Percentiles rank a stretch among this genome's conserved stretches.
Evolutionary conservation across 2,797 vertebrate genomes (phyloP).

Genomic region (Pangasius sanitwongsei): DNA sequence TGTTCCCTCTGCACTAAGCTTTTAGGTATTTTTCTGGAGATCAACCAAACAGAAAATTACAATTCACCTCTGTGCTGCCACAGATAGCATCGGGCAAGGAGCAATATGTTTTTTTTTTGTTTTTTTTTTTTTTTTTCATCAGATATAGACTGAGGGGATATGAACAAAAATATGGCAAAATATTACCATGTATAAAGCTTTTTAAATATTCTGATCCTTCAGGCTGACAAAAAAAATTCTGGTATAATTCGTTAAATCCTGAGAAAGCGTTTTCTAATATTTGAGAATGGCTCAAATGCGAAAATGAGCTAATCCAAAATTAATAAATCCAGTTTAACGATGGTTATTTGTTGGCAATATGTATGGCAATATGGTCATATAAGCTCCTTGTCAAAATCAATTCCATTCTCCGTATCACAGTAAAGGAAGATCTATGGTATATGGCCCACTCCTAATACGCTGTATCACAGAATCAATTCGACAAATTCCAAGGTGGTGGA

Average conservation of each 20-base stretch:
- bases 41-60: constrained; percentile 38
- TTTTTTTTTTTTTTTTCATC: not conserved
- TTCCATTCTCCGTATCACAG: constrained; percentile 6
- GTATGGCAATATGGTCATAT: constrained; percentile 5
- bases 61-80: constrained; percentile 21
- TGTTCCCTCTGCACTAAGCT: constrained; percentile 12
- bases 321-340: not conserved
- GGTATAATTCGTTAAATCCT: not conserved
- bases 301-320: not conserved
- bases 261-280: not conserved
- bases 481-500: constrained; percentile 5
- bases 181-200: not conserved
- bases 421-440: constrained; percentile 26
- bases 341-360: not conserved
- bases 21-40: constrained; percentile 39
- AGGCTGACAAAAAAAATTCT: not conserved
- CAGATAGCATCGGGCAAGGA: constrained; percentile 28
- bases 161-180: not conserved
- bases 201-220: not conserved
- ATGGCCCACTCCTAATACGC: not conserved
- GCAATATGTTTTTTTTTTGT: not conserved
- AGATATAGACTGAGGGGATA: not conserved
- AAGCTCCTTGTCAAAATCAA: constrained; percentile 16
- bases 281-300: not conserved
- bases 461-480: constrained; percentile 18